Conservation (phyloP, 2,888 invertebrate genomes). For the Polydrusus tereticollis region DNA sequence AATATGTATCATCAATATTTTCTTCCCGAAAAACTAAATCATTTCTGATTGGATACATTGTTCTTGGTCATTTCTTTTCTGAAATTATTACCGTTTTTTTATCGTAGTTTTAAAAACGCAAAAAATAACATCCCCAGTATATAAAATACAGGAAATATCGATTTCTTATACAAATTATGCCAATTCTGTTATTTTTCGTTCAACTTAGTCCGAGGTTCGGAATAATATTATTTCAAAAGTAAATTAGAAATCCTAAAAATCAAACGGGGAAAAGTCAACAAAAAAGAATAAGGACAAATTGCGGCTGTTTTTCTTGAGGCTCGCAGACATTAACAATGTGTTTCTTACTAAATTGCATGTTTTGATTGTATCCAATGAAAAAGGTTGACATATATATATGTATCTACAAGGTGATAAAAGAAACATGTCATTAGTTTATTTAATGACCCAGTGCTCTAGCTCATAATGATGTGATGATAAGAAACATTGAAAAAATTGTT, state of each 20-base stretch:
- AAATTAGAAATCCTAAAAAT: slow-evolving; percentile 22
- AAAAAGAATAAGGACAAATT: slow-evolving; percentile 12
- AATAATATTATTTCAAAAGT: slow-evolving; percentile 21
- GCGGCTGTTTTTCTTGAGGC: slow-evolving; percentile 9
- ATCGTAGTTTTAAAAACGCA: too few relatives aligned
- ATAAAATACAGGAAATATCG: not conserved
- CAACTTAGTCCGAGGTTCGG: not conserved
- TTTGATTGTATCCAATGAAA: not conserved
- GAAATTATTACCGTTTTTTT: too few relatives aligned
- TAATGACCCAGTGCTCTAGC: too few relatives aligned
- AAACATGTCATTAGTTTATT: too few relatives aligned
- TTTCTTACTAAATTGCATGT: not conserved
- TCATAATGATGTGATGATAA: not conserved
- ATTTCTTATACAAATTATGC: slow-evolving; percentile 4
- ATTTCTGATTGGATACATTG: too few relatives aligned
- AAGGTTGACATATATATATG: not conserved
- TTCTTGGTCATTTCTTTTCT: too few relatives aligned
- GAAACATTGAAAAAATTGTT: not conserved
- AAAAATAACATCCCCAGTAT: too few relatives aligned
- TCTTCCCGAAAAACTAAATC: too few relatives aligned
- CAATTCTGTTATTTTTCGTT: slow-evolving; percentile 12
- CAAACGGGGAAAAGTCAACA: slow-evolving; percentile 17
- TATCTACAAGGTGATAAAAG: too few relatives aligned
- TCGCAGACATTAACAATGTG: slow-evolving; percentile 7
- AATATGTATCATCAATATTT: not conserved